Conservation (phyloP, 1,140 invertebrate genomes). For the Pantala flavescens region DNA sequence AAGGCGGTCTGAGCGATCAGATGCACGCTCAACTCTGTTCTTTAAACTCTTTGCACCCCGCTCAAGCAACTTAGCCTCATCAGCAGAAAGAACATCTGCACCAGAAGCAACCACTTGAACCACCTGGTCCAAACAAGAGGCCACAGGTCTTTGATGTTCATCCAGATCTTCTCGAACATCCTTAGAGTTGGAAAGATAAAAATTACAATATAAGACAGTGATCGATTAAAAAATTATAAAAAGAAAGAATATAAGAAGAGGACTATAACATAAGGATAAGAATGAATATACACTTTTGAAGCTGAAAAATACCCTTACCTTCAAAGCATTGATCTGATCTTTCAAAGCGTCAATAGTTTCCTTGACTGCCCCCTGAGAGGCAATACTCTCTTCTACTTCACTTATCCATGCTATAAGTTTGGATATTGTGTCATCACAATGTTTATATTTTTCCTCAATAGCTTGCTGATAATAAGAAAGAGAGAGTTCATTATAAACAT, state of each 20-base stretch:
- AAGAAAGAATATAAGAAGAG: background rate
- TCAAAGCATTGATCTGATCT: constrained; percentile 80
- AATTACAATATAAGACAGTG: background rate
- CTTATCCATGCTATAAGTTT: constrained; percentile 81
- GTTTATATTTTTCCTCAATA: constrained; percentile 85
- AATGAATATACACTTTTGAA: constrained; percentile 11
- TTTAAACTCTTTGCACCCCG: constrained; percentile 73
- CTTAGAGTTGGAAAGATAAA: constrained; percentile 38
- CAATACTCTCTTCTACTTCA: constrained; percentile 75
- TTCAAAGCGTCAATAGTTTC: constrained; percentile 79
- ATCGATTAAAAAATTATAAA: background rate
- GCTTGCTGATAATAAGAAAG: constrained; percentile 57
- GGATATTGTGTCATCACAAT: constrained; percentile 72
- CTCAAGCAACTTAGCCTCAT: constrained; percentile 76
- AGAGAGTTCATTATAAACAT: background rate
- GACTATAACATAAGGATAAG: background rate
- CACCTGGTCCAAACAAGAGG: constrained; percentile 81
- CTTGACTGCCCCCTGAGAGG: constrained; percentile 75
- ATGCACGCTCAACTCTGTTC: constrained; percentile 68
- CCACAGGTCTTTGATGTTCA: constrained; percentile 71
- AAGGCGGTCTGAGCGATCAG: constrained; percentile 66
- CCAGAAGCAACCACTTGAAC: constrained; percentile 82
- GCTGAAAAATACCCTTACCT: constrained; percentile 42
- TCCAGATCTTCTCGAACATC: constrained; percentile 85
- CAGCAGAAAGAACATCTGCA: constrained; percentile 76